These are phyloP conservation scores for Cephonodes hylas DNA, from an alignment of 2,888 invertebrate genomes.

Conservation along the genomic window DNA sequence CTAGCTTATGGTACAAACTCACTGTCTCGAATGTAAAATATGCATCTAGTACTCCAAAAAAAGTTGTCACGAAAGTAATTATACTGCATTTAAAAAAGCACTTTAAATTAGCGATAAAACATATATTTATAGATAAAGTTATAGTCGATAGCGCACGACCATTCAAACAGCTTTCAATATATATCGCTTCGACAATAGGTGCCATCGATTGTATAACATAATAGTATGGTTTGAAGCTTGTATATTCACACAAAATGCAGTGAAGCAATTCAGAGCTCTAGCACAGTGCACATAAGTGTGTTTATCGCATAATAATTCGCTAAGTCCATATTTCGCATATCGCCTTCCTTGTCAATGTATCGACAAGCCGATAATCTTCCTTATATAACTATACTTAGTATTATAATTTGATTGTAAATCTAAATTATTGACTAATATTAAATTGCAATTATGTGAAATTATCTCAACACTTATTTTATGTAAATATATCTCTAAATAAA, in stretches of 20 bases:
- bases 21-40: background rate
- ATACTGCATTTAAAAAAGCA: background rate
- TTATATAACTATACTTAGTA: constrained; percentile 35
- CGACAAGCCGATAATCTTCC: constrained; percentile 28
- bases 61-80: background rate
- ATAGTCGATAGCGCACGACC: background rate
- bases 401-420: constrained; percentile 63
- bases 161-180: background rate
- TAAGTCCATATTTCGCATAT: constrained; percentile 13
- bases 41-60: background rate
- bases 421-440: constrained; percentile 67
- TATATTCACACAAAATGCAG: background rate
- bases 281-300: constrained; percentile 1
- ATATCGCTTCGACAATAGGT: constrained; percentile 8
- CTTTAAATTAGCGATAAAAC: background rate
- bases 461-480: constrained; percentile 73
- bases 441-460: constrained; percentile 62
- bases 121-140: background rate
- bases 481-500: constrained; percentile 71
- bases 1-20: background rate
- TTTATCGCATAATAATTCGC: constrained; percentile 18
- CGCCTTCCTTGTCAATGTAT: constrained; percentile 17
- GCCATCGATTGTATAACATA: constrained; percentile 11
- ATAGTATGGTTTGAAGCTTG: constrained; percentile 19
- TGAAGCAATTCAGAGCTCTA: constrained; percentile 7